Evolutionary conservation across 1,140 invertebrate species (phyloP), one percentile per base, ranked within the genome.

Genomic region (Ceratitis capitata): DNA sequence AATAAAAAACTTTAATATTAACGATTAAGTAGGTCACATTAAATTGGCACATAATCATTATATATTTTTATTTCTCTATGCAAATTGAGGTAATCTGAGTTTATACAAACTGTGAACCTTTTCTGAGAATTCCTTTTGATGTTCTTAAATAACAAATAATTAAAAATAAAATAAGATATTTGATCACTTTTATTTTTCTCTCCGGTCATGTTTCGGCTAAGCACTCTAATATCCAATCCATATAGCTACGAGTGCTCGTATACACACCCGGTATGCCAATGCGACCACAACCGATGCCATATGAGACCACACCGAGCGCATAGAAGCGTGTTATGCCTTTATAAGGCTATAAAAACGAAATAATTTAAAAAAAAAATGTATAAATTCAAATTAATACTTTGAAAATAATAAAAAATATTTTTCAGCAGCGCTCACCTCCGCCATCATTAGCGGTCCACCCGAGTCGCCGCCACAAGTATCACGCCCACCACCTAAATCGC

Each of bases 391-490:
- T 16, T 19, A 56, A n/a, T 29, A 12, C 29, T 61, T 61, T 2
- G 1, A 19, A 5, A 35, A 35, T 69, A 35, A 5, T 69, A 35
- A 14, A 4, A 45, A 2, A 16, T 26, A 56, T 3, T 1, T 53
- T 84, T 39, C 14, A 6, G 0, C 23, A n/a, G 7, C 29, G 42
- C 45, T 85, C 35, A 87, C 85, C 83, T 90, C 88, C 29, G 92
- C 92, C 51, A 91, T 89, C 95, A 97, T 96, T 4, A 97, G 88
- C 4, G 96, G 96, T 51, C 96, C 96, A 14, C 96, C 96, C 45
- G 96, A 97, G 91, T 97, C 96, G 32, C 96, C 94, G 92, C 96
- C 95, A 90, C 96, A 97, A 26, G 96, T 94, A 90, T 97, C 97
- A 89, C 95, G 95, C 26, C 95, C 95, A 1, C 96, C 96, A 39